Percentiles rank a stretch among this genome's conserved stretches.
These are phyloP conservation scores for Silvanus unidentatus DNA, from an alignment of 2,888 invertebrate species.

Conservation along the genomic window DNA sequence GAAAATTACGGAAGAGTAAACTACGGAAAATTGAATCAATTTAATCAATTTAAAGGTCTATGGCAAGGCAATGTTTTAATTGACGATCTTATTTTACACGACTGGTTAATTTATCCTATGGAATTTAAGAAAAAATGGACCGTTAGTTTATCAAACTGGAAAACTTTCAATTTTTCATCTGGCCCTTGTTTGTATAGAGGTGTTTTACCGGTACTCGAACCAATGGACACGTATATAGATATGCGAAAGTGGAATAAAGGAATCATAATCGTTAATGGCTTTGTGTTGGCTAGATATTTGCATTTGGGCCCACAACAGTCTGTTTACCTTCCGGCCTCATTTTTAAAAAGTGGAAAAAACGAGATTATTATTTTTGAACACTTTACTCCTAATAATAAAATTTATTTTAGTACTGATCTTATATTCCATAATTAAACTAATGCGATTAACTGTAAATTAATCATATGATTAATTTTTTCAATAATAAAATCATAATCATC, in stretches of 20 bases:
- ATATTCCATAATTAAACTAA: no score
- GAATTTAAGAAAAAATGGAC: conserved; percentile 50
- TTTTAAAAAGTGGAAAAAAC: conserved; percentile 53
- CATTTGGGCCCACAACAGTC: conserved; percentile 74
- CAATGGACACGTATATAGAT: conserved; percentile 72
- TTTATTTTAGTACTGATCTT: conserved; percentile 26
- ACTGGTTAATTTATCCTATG: conserved; percentile 49
- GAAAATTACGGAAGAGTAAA: conserved; percentile 84
- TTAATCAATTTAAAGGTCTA: conserved; percentile 42
- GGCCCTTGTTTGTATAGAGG: conserved; percentile 56
- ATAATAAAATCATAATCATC: no score
- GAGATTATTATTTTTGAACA: conserved; percentile 42
- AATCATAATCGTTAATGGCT: conserved; percentile 74
- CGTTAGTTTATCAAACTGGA: conserved; percentile 37
- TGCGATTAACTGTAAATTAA: no score
- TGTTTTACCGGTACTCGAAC: conserved; percentile 47
- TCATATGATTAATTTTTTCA: no score
- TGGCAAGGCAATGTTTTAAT: conserved; percentile 46
- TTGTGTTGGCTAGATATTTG: conserved; percentile 80
- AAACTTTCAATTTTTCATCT: conserved; percentile 68
- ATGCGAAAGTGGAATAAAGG: conserved; percentile 84
- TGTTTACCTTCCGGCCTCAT: conserved; percentile 74
- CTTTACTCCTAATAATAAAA: conserved; percentile 26
- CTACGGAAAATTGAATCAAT: conserved; percentile 41
- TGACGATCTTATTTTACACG: conserved; percentile 39